Evolutionary conservation across 2,888 invertebrate species (phyloP).

Genomic region (Boloria selene): DNA sequence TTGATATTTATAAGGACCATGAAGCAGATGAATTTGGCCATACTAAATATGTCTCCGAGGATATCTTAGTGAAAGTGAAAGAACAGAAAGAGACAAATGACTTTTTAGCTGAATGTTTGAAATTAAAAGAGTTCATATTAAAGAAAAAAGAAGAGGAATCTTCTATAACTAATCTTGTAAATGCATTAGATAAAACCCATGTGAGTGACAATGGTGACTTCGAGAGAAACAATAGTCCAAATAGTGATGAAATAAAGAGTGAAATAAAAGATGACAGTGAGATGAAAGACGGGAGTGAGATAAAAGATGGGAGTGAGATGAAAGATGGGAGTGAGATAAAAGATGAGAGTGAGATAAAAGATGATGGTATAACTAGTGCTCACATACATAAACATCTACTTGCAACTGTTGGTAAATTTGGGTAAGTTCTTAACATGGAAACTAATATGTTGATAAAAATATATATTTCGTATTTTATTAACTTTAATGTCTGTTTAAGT

Average conservation of each 20-base stretch:
- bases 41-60: constrained; percentile 70
- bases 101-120: constrained; percentile 70
- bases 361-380: constrained; percentile 45
- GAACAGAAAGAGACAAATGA: constrained; percentile 51
- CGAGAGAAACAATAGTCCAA: neutral
- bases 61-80: constrained; percentile 60
- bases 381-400: constrained; percentile 80
- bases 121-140: constrained; percentile 66
- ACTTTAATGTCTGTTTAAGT: neutral
- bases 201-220: constrained; percentile 43
- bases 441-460: neutral
- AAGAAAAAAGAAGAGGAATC: constrained; percentile 61
- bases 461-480: neutral
- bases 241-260: constrained; percentile 15
- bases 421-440: constrained; percentile 60
- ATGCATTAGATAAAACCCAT: constrained; percentile 66
- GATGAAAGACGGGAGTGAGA: no score
- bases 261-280: constrained; percentile 18
- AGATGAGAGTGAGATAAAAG: constrained; percentile 19
- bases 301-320: constrained; percentile 11
- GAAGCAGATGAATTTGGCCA: constrained; percentile 75
- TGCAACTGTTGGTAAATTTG: constrained; percentile 86
- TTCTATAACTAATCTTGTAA: constrained; percentile 63
- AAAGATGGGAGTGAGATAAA: neutral
- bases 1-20: constrained; percentile 76